Percentiles rank a stretch among this genome's conserved stretches.
These are phyloP conservation scores for Spongilla lacustris DNA, from an alignment of 37 sponge, comb jelly and placozoan species.

Conservation along the genomic window DNA sequence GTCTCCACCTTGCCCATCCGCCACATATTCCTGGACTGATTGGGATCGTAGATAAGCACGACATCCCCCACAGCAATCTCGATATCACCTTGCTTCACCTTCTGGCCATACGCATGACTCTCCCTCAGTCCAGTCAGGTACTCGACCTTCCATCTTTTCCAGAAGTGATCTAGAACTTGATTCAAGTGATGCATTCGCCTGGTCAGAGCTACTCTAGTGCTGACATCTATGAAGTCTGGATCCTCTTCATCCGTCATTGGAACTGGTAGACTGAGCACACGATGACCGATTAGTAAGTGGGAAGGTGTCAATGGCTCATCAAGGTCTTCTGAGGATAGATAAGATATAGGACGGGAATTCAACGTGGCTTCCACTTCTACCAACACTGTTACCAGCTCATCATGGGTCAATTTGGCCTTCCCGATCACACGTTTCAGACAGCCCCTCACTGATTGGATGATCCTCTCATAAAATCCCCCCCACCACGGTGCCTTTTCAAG, in stretches of 20 bases:
- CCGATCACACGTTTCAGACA: background rate
- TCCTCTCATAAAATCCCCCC: constrained; percentile 4
- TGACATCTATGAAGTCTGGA: background rate
- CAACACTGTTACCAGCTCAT: background rate
- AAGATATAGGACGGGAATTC: constrained; percentile 22
- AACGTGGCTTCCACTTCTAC: background rate
- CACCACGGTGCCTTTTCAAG: constrained; percentile 3
- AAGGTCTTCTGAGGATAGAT: background rate
- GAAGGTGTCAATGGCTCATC: background rate
- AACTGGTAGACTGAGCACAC: background rate
- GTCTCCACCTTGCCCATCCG: background rate
- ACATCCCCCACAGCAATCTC: constrained; percentile 8
- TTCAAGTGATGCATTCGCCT: constrained; percentile 17
- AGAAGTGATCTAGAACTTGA: constrained; percentile 5
- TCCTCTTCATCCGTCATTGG: background rate
- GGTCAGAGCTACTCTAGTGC: background rate
- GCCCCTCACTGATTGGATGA: background rate
- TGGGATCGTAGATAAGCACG: constrained; percentile 6
- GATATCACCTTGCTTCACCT: background rate
- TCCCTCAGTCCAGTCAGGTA: constrained; percentile 29
- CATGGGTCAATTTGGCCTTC: background rate
- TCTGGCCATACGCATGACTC: background rate
- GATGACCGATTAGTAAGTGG: background rate
- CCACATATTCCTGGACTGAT: constrained; percentile 4
- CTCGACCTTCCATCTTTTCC: constrained; percentile 34